Percentiles rank a stretch among this genome's conserved stretches.
phyloP scores from a whole-genome alignment of 2,797 vertebrate species.

The Anniella stebbinsi region DNA sequence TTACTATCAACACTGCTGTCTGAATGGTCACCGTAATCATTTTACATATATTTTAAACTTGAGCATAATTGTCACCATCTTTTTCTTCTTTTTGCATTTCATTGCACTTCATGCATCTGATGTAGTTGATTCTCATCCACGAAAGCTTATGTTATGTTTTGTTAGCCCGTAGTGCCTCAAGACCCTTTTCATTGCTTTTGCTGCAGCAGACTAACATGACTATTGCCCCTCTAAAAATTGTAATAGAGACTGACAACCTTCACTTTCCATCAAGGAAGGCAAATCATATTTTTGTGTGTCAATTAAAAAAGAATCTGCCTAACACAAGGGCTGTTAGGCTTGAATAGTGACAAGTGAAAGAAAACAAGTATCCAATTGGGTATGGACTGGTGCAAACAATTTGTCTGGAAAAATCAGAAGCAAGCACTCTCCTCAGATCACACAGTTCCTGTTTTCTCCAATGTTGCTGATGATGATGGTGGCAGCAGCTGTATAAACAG shows the following conservation, averaged over 20 bases:
- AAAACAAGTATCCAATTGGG: constrained; percentile 3
- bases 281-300: not conserved
- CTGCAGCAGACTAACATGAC: not conserved
- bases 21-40: not conserved
- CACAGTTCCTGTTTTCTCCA: not conserved
- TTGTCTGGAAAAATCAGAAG: not conserved
- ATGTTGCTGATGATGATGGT: not conserved
- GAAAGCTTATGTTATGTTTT: not conserved
- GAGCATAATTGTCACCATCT: not conserved
- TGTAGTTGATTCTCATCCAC: not conserved
- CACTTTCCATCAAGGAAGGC: not conserved
- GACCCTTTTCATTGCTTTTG: not conserved
- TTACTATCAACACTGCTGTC: not conserved
- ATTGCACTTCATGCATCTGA: not conserved
- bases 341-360: constrained; percentile 11
- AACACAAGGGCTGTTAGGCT: not conserved
- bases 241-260: not conserved
- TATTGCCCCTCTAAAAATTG: not conserved
- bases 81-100: not conserved
- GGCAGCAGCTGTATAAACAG: not conserved
- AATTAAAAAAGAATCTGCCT: not conserved
- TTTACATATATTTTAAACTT: not conserved
- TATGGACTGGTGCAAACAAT: not conserved
- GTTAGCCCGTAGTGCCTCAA: not conserved
- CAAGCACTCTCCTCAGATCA: not conserved